phyloP scores from a whole-genome alignment of 1,140 invertebrate species.

The Drosophila chauvacae region DNA sequence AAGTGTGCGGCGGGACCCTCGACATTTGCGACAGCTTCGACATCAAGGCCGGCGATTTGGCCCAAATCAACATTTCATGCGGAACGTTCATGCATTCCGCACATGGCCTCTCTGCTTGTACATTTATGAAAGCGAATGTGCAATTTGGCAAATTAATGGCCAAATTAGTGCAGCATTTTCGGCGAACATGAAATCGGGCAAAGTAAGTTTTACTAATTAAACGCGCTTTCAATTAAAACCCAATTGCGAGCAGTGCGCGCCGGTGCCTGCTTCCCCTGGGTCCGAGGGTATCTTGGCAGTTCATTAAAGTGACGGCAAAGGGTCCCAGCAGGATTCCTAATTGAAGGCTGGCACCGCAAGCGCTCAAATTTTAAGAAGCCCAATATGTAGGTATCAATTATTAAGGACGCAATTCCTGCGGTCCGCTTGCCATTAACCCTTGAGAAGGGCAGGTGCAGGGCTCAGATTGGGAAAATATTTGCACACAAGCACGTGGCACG shows the following conservation, averaged over 20 bases:
- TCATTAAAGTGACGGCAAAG: slow-evolving; percentile 39
- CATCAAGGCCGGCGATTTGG: slow-evolving; percentile 23
- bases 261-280: slow-evolving; percentile 2
- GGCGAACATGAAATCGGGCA: slow-evolving; percentile 40
- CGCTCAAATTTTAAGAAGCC: slow-evolving; percentile 18
- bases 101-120: slow-evolving; percentile 15
- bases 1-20: slow-evolving; percentile 26
- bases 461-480: slow-evolving; percentile 49
- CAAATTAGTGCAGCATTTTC: slow-evolving; percentile 53
- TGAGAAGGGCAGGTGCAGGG: slow-evolving; percentile 24
- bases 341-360: slow-evolving; percentile 20
- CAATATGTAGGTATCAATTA: slow-evolving; percentile 43
- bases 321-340: slow-evolving; percentile 26
- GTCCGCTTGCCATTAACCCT: neutral
- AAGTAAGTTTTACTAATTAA: slow-evolving; percentile 71
- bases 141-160: slow-evolving; percentile 68
- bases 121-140: slow-evolving; percentile 59
- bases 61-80: slow-evolving; percentile 24
- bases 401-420: slow-evolving; percentile 26
- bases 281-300: slow-evolving; percentile 6
- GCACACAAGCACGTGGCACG: slow-evolving; percentile 49
- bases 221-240: slow-evolving; percentile 59
- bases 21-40: slow-evolving; percentile 40
- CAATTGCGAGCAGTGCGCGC: slow-evolving; percentile 27
- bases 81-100: slow-evolving; percentile 23